These are phyloP conservation scores for Phalacrocorax carbo DNA, from an alignment of 2,113 vertebrate genomes.

Conservation along the genomic window DNA sequence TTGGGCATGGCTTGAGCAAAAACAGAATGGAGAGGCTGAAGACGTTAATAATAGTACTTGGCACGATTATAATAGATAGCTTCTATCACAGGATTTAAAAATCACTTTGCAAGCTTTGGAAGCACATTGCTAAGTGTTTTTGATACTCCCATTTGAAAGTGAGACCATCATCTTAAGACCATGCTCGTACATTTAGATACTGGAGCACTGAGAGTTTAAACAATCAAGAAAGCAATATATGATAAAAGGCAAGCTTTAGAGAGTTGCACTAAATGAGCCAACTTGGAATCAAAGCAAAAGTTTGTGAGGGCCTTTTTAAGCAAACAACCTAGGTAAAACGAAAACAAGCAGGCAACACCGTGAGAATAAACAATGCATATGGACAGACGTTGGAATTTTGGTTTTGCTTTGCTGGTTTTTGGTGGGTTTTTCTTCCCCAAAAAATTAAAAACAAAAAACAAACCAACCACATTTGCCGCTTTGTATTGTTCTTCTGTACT, in stretches of 20 bases:
- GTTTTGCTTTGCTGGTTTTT: not conserved
- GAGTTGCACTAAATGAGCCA: not conserved
- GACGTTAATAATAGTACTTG: slow-evolving; percentile 50
- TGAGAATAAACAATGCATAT: not conserved
- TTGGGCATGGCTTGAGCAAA: slow-evolving; percentile 23
- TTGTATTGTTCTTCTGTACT: not conserved
- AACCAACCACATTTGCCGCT: not conserved
- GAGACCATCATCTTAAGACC: slow-evolving; percentile 33
- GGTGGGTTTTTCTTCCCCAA: rapidly evolving
- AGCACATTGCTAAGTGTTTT: slow-evolving; percentile 18
- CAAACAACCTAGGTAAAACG: not conserved
- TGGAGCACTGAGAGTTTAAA: not conserved
- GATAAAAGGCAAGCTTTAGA: not conserved
- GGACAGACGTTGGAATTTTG: not conserved
- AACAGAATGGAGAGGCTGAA: slow-evolving; percentile 27
- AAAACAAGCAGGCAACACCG: not conserved
- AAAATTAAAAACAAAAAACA: not conserved
- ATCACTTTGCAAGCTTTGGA: slow-evolving; percentile 8
- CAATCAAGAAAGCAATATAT: not conserved
- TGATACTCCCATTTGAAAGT: slow-evolving; percentile 44
- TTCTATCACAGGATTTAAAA: slow-evolving; percentile 42
- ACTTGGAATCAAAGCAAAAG: not conserved
- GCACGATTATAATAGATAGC: slow-evolving; percentile 19
- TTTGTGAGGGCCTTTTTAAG: not conserved
- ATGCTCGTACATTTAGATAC: not conserved